These are phyloP conservation scores for Indicator maculatus DNA, from an alignment of 2,113 vertebrate species.

Conservation along the genomic window DNA sequence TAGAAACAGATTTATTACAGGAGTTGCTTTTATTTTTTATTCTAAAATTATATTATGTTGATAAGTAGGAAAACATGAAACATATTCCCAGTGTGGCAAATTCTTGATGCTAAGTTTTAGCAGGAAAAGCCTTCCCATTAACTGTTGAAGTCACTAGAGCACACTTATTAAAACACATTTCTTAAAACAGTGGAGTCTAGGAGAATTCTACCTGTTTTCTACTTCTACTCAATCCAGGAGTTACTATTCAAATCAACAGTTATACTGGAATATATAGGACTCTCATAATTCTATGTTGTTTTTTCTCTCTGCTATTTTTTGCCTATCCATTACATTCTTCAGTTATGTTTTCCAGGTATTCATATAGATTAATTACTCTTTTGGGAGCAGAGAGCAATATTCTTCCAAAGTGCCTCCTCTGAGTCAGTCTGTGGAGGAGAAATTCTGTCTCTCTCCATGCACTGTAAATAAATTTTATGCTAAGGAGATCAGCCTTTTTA, in stretches of 20 bases:
- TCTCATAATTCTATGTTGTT: background rate
- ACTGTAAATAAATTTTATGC: background rate
- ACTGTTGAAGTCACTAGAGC: background rate
- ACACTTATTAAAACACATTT: background rate
- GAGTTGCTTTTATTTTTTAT: background rate
- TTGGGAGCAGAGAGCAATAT: background rate
- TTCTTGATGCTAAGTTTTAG: background rate
- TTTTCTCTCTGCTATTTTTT: background rate
- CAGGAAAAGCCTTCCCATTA: background rate
- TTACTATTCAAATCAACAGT: background rate
- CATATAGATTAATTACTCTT: background rate
- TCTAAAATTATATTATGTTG: background rate
- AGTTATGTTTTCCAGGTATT: background rate
- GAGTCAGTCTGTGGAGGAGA: background rate
- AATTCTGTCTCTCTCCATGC: background rate
- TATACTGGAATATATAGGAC: background rate
- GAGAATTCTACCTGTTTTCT: background rate
- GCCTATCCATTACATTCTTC: background rate
- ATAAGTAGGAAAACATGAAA: background rate
- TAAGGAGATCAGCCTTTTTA: background rate
- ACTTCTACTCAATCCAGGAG: background rate
- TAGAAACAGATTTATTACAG: background rate
- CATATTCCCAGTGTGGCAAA: background rate
- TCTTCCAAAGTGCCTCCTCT: background rate
- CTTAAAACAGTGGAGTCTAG: background rate